Base-by-base conservation (phyloP, 2,113 vertebrate genomes). In the Tylochromis polylepis region DNA sequence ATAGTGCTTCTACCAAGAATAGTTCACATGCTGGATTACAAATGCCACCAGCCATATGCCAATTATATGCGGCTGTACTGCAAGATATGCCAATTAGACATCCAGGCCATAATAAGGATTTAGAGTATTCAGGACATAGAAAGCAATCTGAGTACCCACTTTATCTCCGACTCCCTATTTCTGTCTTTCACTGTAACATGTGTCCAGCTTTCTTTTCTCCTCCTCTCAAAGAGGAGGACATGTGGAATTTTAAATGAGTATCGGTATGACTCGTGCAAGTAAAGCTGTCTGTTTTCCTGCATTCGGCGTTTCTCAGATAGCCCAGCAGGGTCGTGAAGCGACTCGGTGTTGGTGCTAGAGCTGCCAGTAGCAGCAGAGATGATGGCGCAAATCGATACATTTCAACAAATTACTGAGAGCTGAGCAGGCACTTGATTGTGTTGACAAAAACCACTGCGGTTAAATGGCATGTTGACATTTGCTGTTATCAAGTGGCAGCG, bases 51-150 rank as follows among this genome's bases (percentile, higher is more conserved):
- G 84, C 90, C 78, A 86, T 88, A 90, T 92, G 84, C 89, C 94
- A 93, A 88, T 95, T 95, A 95, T 82, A 86, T 24, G 15, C 18
- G 1, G 67, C 86, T 77, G 59, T 90, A 89, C 84, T 72, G 83
- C 81, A 41, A 87, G 91, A 91, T 91, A 89, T 89, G 93, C 91
- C 92, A 92, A 93, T 95, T 95, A 92, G 83, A 86, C 87, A 92
- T 80, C 65, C 80, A 78, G 82, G 51, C 72, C 86, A 81, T 86
- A 85, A 58, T 62, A 53, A 84, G 80, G 70, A 84, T 91, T 87
- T 83, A 38, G 86, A 83, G 72, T 59, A 81, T 81, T 93, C 43
- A 84, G 81, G 60, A 85, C 60, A 83, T 22, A 56, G 80, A 84
- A 81, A 75, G 82, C 41, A 15, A 18, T 55, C 78, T 59, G 49